Base-by-base conservation (phyloP, 2,888 invertebrate species). In the Imbricaverruca yamaguchii region DNA sequence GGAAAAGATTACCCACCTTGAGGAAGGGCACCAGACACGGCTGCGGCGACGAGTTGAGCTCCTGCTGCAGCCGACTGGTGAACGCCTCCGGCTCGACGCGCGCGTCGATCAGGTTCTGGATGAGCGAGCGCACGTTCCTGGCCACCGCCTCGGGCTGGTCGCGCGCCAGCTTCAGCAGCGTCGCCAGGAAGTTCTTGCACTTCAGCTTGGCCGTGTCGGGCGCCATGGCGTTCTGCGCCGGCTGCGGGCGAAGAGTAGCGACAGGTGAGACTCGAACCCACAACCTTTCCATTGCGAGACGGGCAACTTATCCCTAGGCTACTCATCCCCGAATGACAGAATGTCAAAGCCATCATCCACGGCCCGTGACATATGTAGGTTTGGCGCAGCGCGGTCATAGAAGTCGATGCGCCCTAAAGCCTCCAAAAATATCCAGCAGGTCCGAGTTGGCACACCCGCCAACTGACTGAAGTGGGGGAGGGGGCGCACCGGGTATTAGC, bases 1-100 rank as follows among this genome's bases (percentile, higher is more conserved):
- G 39, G 39, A 39, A 39, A 39, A 39, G 39, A 39, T n/a, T n/a
- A n/a, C 39, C 18, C 69, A 95, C 95, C 90, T 96, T 97, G 80
- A 99, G 90, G 89, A 99, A 98, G 84, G 98, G 98, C 86, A 98
- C 96, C 84, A 99, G 92, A 89, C 98, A 97, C 85, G 98, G 98
- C 88, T 98, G 98, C 59, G 98, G 98, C 86, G 97, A 97, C 81
- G 98, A 98, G 87, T 97, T 97, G 81, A 98, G 91, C 86, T 98
- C 92, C 87, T 92, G 91, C 88, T 98, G 98, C 83, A 99, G 90
- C 86, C 95, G 92, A 88, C 94, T 94, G 87, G 98, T 98, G 89
- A 99, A 99, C 88, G 94, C 94, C 87, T 97, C 97, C 0, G 98
- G 97, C 87, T 97, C 96, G 83, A 97, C 96, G 88, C 92, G 93